These are phyloP conservation scores for Betta splendens DNA, from an alignment of 2,797 vertebrate species.

Conservation along the genomic window DNA sequence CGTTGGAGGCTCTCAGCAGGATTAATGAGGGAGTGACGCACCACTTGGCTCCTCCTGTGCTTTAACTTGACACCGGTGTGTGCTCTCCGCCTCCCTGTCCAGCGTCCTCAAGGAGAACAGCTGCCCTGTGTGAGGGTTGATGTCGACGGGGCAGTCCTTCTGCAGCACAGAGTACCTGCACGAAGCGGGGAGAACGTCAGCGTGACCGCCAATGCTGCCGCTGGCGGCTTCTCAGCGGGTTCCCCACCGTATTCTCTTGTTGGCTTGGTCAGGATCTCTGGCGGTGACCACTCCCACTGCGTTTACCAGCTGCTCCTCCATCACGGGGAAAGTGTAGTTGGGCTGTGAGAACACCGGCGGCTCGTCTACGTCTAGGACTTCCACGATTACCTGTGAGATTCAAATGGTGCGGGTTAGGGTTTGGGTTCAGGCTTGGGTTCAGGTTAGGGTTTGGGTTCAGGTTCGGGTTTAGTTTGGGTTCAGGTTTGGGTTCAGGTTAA, in stretches of 20 bases:
- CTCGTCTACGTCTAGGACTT: conserved; percentile 89
- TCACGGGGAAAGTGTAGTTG: conserved; percentile 84
- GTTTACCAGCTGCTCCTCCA: conserved; percentile 77
- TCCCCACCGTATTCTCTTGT: conserved; percentile 85
- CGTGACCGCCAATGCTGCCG: no score
- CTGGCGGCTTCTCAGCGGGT: no score
- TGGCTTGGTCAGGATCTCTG: conserved; percentile 83
- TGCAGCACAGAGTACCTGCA: conserved; percentile 77
- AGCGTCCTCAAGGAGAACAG: conserved; percentile 68
- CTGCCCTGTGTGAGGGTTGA: conserved; percentile 68
- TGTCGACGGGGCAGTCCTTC: conserved; percentile 65
- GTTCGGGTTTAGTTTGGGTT: no score
- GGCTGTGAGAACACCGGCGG: conserved; percentile 83
- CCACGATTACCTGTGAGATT: conserved; percentile 75
- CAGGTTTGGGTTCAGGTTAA: no score
- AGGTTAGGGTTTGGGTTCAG: no score
- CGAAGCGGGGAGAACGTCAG: background rate
- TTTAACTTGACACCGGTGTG: conserved; percentile 72
- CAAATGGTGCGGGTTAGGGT: no score
- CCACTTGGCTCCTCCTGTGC: conserved; percentile 76
- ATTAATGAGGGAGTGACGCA: conserved; percentile 63
- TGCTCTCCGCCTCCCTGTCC: conserved; percentile 74
- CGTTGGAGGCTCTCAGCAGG: conserved; percentile 39
- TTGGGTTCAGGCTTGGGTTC: no score
- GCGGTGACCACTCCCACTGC: conserved; percentile 83